A percentile compares a stretch with the other conserved stretches of the same genome.
Conservation (phyloP, 1,140 invertebrate species). For the Caenorhabditis briggsae region DNA sequence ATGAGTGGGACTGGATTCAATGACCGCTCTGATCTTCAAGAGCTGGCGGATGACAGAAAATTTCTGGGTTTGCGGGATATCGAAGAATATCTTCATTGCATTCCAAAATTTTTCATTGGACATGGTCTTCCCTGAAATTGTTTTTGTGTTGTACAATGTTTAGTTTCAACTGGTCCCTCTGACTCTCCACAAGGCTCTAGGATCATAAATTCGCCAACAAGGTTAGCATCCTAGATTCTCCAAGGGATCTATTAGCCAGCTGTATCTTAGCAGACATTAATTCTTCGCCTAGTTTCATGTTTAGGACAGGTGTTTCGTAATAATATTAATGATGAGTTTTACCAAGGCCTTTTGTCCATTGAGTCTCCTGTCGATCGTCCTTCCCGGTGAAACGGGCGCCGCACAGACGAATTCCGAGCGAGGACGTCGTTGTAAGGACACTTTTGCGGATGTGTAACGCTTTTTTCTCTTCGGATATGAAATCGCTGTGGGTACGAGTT, state of each 20-base stretch:
- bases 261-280: too few species aligned
- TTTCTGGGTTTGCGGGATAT: neutral
- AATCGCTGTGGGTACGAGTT: slow-evolving; percentile 11
- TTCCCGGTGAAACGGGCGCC: neutral
- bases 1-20: neutral
- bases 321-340: too few species aligned
- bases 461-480: neutral
- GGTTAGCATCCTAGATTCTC: too few species aligned
- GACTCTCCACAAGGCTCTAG: too few species aligned
- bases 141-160: neutral
- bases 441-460: neutral
- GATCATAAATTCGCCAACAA: too few species aligned
- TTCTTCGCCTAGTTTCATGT: too few species aligned
- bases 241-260: too few species aligned
- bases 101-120: neutral
- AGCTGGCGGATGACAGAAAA: neutral
- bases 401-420: neutral
- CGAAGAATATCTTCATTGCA: neutral
- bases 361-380: too few species aligned
- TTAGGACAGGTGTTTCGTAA: too few species aligned
- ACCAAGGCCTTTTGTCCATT: too few species aligned
- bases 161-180: neutral
- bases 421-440: neutral
- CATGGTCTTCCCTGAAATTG: neutral
- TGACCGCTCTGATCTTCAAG: neutral